Evolutionary conservation across 1,140 invertebrate species (phyloP), one percentile per base, ranked within the genome.

Genomic region (Brachionus paranguensis): DNA sequence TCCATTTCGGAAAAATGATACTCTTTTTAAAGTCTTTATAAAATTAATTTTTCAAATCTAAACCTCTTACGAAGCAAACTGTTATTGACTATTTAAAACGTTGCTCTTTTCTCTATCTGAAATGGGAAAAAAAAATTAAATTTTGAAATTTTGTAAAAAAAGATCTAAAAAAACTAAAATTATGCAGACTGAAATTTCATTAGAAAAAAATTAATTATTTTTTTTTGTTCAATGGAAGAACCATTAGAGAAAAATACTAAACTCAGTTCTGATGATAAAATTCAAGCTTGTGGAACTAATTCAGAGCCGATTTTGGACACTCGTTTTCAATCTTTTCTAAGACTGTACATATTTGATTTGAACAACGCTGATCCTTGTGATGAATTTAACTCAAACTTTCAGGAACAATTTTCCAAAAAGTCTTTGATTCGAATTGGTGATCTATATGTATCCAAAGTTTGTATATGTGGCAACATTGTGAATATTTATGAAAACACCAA

Each of bases 261-360:
- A 47, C 45, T 47, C 3, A 14, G 45, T 14, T 47, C 45, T 37
- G 33, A 37, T 7, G 6, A 37, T 37, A 37, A 37, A 37, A 6
- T 37, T 37, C 33, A 37, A 2, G 4, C 6, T 37, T 37, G 4
- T 37, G 33, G 2, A 17, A 33, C 17, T 2, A 37, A 14, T 6
- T 33, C 27, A 3, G 45, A 50, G 0, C 72, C 43, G 14, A 50
- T 76, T 27, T 33, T 76, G 5, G 72, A 76, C 14, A 76, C 72
- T 14, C 43, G 72, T 27, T 76, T 50, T 12, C 72, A 76, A 50
- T 76, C 72, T 27, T 76, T 14, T 76, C 20, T 29, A 50, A 24
- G 72, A 12, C 43, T 50, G 10, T 76, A 76, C 45, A 76, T 76
- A 27, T 76, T 76, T n/a, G 72, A 76, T 47, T 50, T 76, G 27